These are phyloP conservation scores for Phaenicophaeus curvirostris DNA, from an alignment of 2,797 vertebrate genomes.

Conservation along the genomic window DNA sequence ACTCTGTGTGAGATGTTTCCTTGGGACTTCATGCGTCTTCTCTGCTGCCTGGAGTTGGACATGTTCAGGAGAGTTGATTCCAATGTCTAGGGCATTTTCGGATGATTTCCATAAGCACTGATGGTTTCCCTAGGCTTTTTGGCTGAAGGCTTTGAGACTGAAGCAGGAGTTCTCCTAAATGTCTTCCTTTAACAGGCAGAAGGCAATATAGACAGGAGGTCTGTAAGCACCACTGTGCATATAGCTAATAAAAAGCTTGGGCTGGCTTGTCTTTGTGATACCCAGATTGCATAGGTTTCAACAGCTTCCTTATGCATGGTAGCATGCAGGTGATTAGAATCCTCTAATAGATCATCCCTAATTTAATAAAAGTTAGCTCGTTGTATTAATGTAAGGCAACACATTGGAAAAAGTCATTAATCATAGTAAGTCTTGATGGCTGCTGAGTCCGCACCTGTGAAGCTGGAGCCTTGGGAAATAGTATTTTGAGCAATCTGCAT, in stretches of 20 bases:
- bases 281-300: not conserved
- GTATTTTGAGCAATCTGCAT: constrained; percentile 73
- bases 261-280: not conserved
- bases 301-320: not conserved
- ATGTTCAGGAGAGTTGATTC: not conserved
- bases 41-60: not conserved
- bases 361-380: constrained; percentile 1
- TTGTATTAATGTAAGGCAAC: constrained; percentile 49
- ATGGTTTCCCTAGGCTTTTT: not conserved
- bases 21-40: not conserved
- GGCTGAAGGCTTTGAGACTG: not conserved
- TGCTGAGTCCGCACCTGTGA: constrained; percentile 82
- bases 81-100: accelerated
- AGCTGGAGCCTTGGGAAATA: constrained; percentile 80
- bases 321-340: constrained; percentile 31
- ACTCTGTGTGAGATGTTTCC: not conserved
- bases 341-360: not conserved
- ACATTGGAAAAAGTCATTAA: constrained; percentile 78
- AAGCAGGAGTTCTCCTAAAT: not conserved
- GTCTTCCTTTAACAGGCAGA: not conserved
- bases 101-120: not conserved
- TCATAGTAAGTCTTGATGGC: constrained; percentile 72
- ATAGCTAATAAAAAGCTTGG: not conserved
- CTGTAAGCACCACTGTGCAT: accelerated
- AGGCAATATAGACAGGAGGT: not conserved